Evolutionary conservation across 2,797 vertebrate species (phyloP), one percentile per base, ranked within the genome.

Genomic region (Steatocranus sp.): DNA sequence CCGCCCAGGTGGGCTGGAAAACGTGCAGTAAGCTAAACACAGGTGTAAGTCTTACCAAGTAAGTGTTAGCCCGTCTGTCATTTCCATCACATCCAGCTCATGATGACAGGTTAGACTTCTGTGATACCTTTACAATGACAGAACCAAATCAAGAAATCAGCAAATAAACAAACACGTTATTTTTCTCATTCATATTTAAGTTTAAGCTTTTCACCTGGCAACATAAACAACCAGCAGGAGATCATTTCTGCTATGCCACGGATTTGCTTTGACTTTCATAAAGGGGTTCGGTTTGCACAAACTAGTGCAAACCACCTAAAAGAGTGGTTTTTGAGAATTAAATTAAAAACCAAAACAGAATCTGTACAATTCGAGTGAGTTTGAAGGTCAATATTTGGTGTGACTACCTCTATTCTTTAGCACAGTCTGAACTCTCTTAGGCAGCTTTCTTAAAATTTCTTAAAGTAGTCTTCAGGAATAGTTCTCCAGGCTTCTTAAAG

Each of bases 1-100:
- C 46, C 4, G 76, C 11, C 63, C 87, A 84, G 76, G 73, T 81
- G 75, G 83, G 73, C 77, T 53, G 66, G 12, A 83, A 68, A 82
- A 56, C 27, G 30, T 49, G 78, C 63, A 53, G 11, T 8, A 36
- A 38, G 49, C 10, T 63, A 56, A 83, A 82, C 78, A 76, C 86
- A 75, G 58, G 38, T 81, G 74, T 87, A 79, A 85, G 68, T 80
- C 48, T 75, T 53, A 75, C 38, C 48, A 70, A 43, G 15, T 70
- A 73, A 73, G 20, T 77, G 77, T 73, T 63, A 46, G 46, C 48
- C 81, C 83, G 20, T 86, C 53, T 12, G 5, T 43, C 75, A 25
- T 56, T 27, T 46, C 66, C 38, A 27, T 70, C 38, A 70, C 14
- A 46, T 46, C 38, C 38, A 43, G 14, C 36, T 68, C 14, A 27